Percentiles rank a stretch among this genome's conserved stretches.
Conservation (phyloP, 1,140 invertebrate genomes). For the Dolichoris vasculosae region DNA sequence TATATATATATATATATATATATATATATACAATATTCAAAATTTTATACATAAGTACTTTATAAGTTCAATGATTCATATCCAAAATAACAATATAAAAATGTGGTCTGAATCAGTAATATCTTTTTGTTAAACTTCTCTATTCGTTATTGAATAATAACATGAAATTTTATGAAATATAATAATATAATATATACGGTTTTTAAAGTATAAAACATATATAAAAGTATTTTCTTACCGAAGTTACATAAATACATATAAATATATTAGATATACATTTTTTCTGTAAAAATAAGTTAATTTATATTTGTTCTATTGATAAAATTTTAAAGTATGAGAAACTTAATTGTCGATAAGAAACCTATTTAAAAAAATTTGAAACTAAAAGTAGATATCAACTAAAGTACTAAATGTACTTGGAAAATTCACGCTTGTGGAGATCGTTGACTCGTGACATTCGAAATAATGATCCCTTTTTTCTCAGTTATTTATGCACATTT, state of each 20-base stretch:
- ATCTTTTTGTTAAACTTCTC: constrained; percentile 4
- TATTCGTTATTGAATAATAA: background rate
- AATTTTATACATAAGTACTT: background rate
- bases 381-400: background rate
- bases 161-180: background rate
- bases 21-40: background rate
- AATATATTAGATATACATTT: background rate
- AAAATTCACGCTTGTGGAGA: background rate
- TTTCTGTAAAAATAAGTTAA: no score
- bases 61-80: constrained; percentile 15
- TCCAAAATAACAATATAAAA: background rate
- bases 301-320: background rate
- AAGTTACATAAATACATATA: background rate
- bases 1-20: background rate
- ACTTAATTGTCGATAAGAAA: background rate
- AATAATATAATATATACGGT: background rate
- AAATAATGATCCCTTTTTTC: constrained; percentile 12
- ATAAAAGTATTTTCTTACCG: background rate
- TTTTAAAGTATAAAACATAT: background rate
- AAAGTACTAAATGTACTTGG: background rate
- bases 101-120: background rate
- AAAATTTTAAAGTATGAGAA: background rate
- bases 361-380: background rate
- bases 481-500: background rate
- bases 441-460: background rate